Evolutionary conservation across 2,888 invertebrate genomes (phyloP).

Genomic region (Pandemis cinnamomeana): DNA sequence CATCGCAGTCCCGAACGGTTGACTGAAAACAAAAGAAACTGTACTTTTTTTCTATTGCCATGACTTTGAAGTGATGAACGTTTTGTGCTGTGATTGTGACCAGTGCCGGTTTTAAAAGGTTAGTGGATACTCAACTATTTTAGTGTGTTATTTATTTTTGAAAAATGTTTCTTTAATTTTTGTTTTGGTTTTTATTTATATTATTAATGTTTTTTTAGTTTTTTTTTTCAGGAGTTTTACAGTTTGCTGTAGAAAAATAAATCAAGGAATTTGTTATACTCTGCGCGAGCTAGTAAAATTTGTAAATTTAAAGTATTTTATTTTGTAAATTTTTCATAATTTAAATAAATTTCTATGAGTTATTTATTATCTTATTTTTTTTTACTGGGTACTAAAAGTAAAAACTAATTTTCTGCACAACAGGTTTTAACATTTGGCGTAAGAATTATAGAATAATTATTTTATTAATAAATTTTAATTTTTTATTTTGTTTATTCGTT

Average conservation of each 20-base stretch:
- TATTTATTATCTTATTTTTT: neutral
- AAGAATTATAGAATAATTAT: neutral
- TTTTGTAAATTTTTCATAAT: neutral
- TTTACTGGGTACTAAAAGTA: neutral
- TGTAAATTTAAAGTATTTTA: neutral
- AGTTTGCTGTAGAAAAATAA: slow-evolving; percentile 1
- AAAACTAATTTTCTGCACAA: neutral
- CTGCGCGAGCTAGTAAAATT: neutral
- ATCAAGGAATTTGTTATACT: neutral
- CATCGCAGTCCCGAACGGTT: slow-evolving; percentile 53
- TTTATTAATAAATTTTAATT: too few relatives aligned
- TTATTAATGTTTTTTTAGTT: slow-evolving; percentile 8
- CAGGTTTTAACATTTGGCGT: neutral
- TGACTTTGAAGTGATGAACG: slow-evolving; percentile 60
- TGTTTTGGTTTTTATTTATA: neutral
- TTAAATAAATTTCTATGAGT: neutral
- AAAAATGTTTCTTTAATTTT: neutral
- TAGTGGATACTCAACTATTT: slow-evolving; percentile 49
- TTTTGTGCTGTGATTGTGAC: slow-evolving; percentile 54
- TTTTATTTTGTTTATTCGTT: too few relatives aligned
- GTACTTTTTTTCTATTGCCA: slow-evolving; percentile 52
- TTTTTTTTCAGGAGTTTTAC: slow-evolving; percentile 10
- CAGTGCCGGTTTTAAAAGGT: slow-evolving; percentile 65
- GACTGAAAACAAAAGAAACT: slow-evolving; percentile 50
- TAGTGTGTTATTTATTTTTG: neutral